Evolutionary conservation across 2,113 vertebrate genomes (phyloP), one percentile per base, ranked within the genome.

Genomic region (Fregetta grallaria): DNA sequence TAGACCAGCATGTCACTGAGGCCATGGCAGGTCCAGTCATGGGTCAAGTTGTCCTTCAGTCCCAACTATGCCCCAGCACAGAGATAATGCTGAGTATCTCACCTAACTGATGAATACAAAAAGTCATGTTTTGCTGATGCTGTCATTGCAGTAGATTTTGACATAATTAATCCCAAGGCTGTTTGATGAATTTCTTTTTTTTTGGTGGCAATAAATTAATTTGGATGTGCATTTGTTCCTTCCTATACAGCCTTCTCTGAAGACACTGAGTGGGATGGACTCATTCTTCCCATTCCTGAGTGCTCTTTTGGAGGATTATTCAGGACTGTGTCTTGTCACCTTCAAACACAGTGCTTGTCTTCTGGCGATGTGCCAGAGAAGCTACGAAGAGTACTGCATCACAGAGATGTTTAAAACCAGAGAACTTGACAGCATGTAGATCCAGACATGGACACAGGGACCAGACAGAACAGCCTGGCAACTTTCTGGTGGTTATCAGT

Each of bases 401-500:
- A 82, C 56, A 90, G 14, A 45, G 86, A 79, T 95, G 86, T 92
- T 88, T 52, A 84, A 88, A 96, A 83, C 40, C 55, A 71, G 72
- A 88, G 86, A 92, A 90, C 55, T n/a, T 73, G 79, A 94, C 94
- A 96, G 75, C 63, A 42, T 80, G 79, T 70, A 80, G 47, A 95
- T 86, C 55, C 83, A 95, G 91, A 86, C 70, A 93, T 76, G 96
- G 95, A 95, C 96, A 88, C 62, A 73, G 40, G 82, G 36, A 62
- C 58, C 75, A 94, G 78, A 92, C 74, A 93, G 86, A 92, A 71
- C 74, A 92, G 74, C 78, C 88, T 96, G 95, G 92, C 86, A 97
- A 86, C 78, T 86, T 93, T 92, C 95, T 5, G 44, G 44, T 4
- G 1, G 74, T 79, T 94, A 88, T 96, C 94, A 90, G 58, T 72